Base-by-base conservation (phyloP, 2,113 vertebrate species). In the Hydrochoerus hydrochaeris region DNA sequence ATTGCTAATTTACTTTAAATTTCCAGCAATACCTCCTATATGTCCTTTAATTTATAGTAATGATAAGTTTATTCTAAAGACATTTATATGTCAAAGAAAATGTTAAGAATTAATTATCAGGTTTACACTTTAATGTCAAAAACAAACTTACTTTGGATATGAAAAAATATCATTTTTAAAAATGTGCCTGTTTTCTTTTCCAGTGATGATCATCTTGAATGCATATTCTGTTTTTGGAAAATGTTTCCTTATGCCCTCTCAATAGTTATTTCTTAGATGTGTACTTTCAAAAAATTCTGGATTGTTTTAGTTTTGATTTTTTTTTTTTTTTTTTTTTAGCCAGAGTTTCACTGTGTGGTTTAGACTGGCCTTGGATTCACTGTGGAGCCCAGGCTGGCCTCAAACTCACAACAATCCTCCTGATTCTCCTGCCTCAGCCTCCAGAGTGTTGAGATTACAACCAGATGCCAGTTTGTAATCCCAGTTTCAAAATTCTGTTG, bases 221-320 rank as follows among this genome's bases (percentile, higher is more conserved):
- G 26, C 77, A 90, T 93, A 63, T 90, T 89, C 46, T 92, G 7
- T 93, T 95, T 93, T 95, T 87, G 63, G 28, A 82, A 97, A 88
- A 88, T 93, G 38, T 62, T 52, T 90, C 20, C 19, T 75, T 90
- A n/a, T 78, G 77, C 52, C 26, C 60, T 94, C 16, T 71, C 14
- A 94, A 19, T 65, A 91, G 46, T 80, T 93, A 82, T 30, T 91
- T 5, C 32, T 94, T 63, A 88, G 22, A 52, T 83, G 46, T 46
- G 6, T 89, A 60, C 20, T 65, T 90, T 58, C 67, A 44, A 90
- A 44, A 90, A 96, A 90, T 77, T 77, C 22, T 75, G 12, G 41
- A 22, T 46, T 77, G 44, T 77, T 77, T 77, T 77, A 77, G 73
- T 77, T 75, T 28, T 75, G 22, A 22, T 71, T 71, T 71, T 19